phyloP scores from a whole-genome alignment of 2,113 vertebrate species.

The Archilochus colubris region DNA sequence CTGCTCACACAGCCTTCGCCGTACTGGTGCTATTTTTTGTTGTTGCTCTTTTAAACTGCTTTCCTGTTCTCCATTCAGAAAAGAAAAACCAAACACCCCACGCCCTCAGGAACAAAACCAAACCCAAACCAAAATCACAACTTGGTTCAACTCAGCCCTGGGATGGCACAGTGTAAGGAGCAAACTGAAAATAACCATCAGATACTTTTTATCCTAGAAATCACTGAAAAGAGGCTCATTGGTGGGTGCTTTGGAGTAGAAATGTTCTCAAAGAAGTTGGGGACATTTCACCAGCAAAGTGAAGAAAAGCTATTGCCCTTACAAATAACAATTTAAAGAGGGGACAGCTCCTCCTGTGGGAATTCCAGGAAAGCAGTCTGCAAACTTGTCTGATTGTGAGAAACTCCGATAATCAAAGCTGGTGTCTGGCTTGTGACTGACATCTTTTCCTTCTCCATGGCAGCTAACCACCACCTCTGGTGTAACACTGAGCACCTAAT shows the following conservation, averaged over 20 bases:
- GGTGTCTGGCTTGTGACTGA: neutral
- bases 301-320: neutral
- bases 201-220: neutral
- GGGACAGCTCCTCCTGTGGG: neutral
- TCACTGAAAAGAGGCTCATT: neutral
- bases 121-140: neutral
- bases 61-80: slow-evolving; percentile 1
- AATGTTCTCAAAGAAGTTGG: neutral
- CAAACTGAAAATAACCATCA: neutral
- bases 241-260: neutral
- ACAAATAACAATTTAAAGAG: neutral
- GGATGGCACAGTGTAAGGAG: neutral
- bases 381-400: neutral
- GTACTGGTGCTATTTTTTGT: neutral
- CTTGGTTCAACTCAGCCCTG: neutral
- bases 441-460: neutral
- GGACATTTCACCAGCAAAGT: neutral
- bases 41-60: neutral
- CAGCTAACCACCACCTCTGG: neutral
- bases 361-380: neutral
- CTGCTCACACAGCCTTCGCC: neutral
- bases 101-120: neutral
- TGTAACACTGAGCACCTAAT: neutral
- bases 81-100: neutral
- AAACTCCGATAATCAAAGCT: neutral